Evolutionary conservation across 2,113 vertebrate genomes (phyloP).

Genomic region (Periophthalmus modestus): DNA sequence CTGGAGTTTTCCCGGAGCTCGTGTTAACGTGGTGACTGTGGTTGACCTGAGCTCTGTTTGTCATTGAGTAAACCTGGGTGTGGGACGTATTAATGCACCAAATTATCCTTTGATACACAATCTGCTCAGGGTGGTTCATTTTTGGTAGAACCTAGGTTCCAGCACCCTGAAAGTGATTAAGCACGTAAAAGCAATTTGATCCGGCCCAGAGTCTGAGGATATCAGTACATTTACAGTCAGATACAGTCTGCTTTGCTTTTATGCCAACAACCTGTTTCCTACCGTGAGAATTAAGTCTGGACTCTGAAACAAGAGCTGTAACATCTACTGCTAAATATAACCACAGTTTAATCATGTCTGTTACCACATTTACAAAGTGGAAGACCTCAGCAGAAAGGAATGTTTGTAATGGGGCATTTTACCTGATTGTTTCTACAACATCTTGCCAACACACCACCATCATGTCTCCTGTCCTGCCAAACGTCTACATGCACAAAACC

Average conservation of each 20-base stretch:
- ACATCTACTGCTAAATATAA: slow-evolving; percentile 40
- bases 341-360: slow-evolving; percentile 35
- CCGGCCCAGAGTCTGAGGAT: slow-evolving; percentile 1
- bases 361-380: slow-evolving; percentile 38
- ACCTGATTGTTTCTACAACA: slow-evolving; percentile 61
- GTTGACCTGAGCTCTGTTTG: not conserved
- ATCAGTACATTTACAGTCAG: slow-evolving; percentile 3
- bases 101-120: slow-evolving; percentile 8
- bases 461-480: slow-evolving; percentile 42
- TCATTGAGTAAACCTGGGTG: slow-evolving; percentile 1
- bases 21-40: too few species aligned
- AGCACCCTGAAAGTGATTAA: slow-evolving; percentile 25
- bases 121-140: slow-evolving; percentile 1
- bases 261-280: slow-evolving; percentile 40
- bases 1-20: too few species aligned
- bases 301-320: slow-evolving; percentile 21
- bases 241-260: slow-evolving; percentile 26
- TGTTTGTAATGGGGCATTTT: slow-evolving; percentile 66
- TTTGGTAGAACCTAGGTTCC: slow-evolving; percentile 27
- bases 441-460: slow-evolving; percentile 45
- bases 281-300: slow-evolving; percentile 27
- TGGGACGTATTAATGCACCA: not conserved
- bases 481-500: slow-evolving; percentile 5
- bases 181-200: slow-evolving; percentile 43
- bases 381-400: slow-evolving; percentile 47